These are phyloP conservation scores for Pomacea maculata DNA, from an alignment of 1,140 invertebrate genomes.

Conservation along the genomic window DNA sequence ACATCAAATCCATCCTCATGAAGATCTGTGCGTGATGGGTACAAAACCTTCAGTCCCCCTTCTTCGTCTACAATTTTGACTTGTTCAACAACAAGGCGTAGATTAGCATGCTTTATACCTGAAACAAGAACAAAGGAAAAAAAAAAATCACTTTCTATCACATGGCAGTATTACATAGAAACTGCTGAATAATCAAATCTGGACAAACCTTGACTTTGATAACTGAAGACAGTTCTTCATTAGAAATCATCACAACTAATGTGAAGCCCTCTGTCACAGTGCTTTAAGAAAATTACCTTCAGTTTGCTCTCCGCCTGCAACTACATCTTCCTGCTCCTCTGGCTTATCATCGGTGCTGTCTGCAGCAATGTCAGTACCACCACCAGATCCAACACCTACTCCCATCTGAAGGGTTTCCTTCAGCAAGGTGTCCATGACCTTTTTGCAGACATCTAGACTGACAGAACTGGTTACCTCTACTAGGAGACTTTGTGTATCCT, in stretches of 20 bases:
- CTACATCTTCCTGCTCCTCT: not conserved
- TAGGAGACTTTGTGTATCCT: conserved; percentile 75
- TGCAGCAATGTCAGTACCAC: not conserved
- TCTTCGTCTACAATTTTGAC: conserved; percentile 77
- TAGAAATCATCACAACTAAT: not conserved
- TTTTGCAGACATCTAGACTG: conserved; percentile 75
- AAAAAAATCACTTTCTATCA: not conserved
- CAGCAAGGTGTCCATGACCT: conserved; percentile 75
- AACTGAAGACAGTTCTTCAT: not conserved
- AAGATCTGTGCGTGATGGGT: conserved; percentile 81
- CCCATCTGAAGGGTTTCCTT: conserved; percentile 71
- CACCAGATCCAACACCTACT: conserved; percentile 37
- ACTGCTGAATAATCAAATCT: not conserved
- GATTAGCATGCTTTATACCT: conserved; percentile 15
- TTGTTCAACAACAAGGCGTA: conserved; percentile 72
- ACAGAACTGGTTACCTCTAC: conserved; percentile 80
- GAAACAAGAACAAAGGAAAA: no score
- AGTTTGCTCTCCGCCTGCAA: not conserved
- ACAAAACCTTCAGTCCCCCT: conserved; percentile 77
- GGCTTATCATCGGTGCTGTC: not conserved
- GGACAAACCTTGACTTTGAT: not conserved
- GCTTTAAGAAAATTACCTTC: not conserved
- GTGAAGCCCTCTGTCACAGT: no score
- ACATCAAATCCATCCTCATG: conserved; percentile 47
- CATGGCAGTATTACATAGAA: not conserved